These are phyloP conservation scores for Thysanoteuthis rhombus DNA, from an alignment of 2,888 invertebrate species.

Conservation along the genomic window DNA sequence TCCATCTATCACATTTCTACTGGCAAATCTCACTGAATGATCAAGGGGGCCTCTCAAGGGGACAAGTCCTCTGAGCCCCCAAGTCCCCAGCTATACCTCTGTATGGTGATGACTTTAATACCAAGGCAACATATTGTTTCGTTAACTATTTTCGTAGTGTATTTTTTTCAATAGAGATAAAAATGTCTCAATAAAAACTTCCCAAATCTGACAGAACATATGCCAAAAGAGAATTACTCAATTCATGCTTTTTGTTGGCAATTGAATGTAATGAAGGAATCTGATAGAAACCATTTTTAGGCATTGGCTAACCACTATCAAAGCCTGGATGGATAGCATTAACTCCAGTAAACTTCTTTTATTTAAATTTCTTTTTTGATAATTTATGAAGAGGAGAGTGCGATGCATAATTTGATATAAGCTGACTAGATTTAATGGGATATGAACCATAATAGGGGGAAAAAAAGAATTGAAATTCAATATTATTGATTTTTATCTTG, in stretches of 20 bases:
- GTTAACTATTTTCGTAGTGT: neutral
- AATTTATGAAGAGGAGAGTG: neutral
- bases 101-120: too few relatives aligned
- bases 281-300: neutral
- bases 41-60: too few relatives aligned
- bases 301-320: neutral
- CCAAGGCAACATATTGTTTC: neutral
- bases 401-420: neutral
- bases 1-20: too few relatives aligned
- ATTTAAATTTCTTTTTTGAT: too few relatives aligned
- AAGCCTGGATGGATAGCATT: neutral
- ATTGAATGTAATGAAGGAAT: neutral
- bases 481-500: neutral
- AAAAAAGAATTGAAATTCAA: neutral
- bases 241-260: neutral
- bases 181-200: neutral
- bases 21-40: too few relatives aligned
- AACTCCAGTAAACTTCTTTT: too few relatives aligned
- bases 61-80: too few relatives aligned
- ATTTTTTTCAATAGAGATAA: neutral
- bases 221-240: neutral
- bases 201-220: neutral
- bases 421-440: neutral
- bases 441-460: neutral
- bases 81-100: too few relatives aligned